phyloP scores from a whole-genome alignment of 2,113 vertebrate species.

The Pagrus major region DNA sequence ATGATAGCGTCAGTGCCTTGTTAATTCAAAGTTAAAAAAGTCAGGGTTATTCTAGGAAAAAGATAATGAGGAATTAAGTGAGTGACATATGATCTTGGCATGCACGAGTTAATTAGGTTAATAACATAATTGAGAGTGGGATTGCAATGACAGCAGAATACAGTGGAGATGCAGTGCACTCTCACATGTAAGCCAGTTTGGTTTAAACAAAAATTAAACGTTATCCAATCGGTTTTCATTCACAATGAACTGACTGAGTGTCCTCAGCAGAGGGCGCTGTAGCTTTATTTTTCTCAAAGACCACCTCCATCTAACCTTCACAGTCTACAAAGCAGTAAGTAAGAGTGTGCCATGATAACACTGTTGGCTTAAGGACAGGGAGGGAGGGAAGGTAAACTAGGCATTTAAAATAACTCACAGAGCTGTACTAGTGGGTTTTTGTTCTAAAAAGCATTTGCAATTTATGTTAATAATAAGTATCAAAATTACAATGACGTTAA shows the following conservation, averaged over 20 bases:
- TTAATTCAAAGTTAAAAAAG: neutral
- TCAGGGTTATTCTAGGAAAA: neutral
- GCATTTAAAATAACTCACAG: neutral
- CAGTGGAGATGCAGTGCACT: neutral
- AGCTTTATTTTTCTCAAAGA: slow-evolving; percentile 18
- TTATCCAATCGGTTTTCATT: neutral
- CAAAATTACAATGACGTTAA: slow-evolving; percentile 5
- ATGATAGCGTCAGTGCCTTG: neutral
- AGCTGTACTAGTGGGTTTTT: neutral
- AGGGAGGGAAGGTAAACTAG: slow-evolving; percentile 15
- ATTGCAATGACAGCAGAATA: neutral
- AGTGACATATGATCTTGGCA: neutral
- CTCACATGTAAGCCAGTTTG: neutral
- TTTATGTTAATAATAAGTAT: neutral
- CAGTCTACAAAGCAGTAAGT: slow-evolving; percentile 14
- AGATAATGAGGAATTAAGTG: neutral
- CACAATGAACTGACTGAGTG: neutral
- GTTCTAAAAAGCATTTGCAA: neutral
- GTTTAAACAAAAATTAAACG: neutral
- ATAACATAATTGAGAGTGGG: neutral
- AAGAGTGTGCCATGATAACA: slow-evolving; percentile 15
- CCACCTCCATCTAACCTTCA: slow-evolving; percentile 3
- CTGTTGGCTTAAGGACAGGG: slow-evolving; percentile 6
- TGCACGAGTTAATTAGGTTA: slow-evolving; percentile 25
- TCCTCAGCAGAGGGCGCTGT: slow-evolving; percentile 71